Evolutionary conservation across 2,797 vertebrate genomes (phyloP), one percentile per base, ranked within the genome.

Genomic region (Cyprinella venusta): DNA sequence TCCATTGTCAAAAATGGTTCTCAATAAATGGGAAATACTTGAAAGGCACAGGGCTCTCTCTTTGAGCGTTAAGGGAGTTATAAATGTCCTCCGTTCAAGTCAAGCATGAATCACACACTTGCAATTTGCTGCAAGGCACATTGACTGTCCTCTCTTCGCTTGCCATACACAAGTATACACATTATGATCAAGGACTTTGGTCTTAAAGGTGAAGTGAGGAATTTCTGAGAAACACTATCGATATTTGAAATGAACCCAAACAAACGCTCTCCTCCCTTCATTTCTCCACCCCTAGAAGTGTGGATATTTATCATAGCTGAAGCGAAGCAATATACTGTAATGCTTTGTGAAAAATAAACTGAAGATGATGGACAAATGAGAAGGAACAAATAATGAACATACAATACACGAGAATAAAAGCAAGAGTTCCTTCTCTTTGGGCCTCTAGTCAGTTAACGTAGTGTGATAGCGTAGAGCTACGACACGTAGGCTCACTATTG

Each of bases 111-210:
- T 80, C 38, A 71, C 64, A 69, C 19, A 24, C 67, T 80, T 69
- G 26, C n/a, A 45, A 12, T 70, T 71, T 48, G 79, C 67, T 54
- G 26, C 54, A 42, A 33, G 67, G 79, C 52, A 71, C 79, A 56
- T 0, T 19, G 52, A 71, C 79, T 80, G 36, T 80, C 76, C 45
- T 67, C 64, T 79, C 64, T 56, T 80, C 50, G 52, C 36, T 59
- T 30, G 36, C 50, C 18, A 42, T 80, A 42, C 26, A 61, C 16
- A 80, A 61, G 30, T 45, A 18, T 15, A 26, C 50, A 40, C 33
- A 42, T 2, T 79, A 6, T 59, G 38, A 80, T 70, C 24, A 33
- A 45, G 38, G 18, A 61, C 24, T 48, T 24, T 67, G 12, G 4
- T 69, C 24, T 63, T 63, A 30, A 63, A 63, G 59, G 6, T 63